A percentile compares a stretch with the other conserved stretches of the same genome.
Evolutionary conservation across 2,113 vertebrate genomes (phyloP).

Genomic region (Pleuronectes platessa): DNA sequence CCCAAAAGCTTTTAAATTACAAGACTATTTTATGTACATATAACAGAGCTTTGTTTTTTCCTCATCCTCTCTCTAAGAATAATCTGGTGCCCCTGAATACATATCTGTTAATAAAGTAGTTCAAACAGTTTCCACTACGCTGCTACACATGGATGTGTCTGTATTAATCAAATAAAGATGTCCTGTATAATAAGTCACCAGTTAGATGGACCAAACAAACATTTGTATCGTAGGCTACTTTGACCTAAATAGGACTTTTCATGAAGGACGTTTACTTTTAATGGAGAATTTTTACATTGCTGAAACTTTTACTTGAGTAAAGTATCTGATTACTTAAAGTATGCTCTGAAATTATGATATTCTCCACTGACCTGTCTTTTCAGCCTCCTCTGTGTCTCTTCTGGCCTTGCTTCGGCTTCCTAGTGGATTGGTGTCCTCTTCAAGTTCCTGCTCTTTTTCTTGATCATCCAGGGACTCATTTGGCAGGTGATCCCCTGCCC

Average conservation of each 20-base stretch:
- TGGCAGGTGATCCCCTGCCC: conserved; percentile 19
- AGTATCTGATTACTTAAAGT: background rate
- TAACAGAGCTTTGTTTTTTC: background rate
- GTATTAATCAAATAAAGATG: background rate
- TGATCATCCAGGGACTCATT: conserved; percentile 56
- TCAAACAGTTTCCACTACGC: background rate
- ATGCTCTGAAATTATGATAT: background rate
- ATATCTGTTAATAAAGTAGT: background rate
- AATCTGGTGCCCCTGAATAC: background rate
- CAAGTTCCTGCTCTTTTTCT: conserved; percentile 46
- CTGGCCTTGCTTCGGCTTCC: conserved; percentile 27
- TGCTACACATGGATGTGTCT: background rate
- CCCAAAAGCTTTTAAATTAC: background rate
- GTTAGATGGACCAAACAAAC: background rate
- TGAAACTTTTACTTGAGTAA: background rate
- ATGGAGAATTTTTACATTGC: background rate
- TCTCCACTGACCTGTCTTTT: conserved; percentile 58
- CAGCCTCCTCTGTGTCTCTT: conserved; percentile 50
- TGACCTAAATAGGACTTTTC: background rate
- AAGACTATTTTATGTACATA: background rate
- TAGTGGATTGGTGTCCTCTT: conserved; percentile 28
- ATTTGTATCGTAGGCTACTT: background rate
- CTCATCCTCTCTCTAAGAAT: background rate
- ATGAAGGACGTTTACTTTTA: background rate
- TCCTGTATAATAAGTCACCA: background rate